Evolutionary conservation across 1,140 invertebrate genomes (phyloP), one percentile per base, ranked within the genome.

Genomic region (Danaus melanippus): DNA sequence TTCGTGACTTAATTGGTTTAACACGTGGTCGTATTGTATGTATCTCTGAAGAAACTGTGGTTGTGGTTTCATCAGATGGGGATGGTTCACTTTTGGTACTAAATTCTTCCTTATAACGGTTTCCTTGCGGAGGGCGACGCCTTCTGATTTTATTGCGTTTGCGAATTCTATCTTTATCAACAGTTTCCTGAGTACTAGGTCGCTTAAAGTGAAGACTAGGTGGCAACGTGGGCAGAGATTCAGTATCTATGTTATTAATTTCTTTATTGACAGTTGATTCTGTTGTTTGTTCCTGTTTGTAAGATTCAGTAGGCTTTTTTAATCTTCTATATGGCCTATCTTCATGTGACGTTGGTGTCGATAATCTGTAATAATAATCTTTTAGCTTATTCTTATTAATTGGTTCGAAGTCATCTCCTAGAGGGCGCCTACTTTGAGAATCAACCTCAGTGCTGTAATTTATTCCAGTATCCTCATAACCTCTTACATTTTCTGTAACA

Each of bases 131-230:
- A 59, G 70, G 87, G 40, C 85, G 77, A 17, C 87, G 76, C 62
- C 87, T 77, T 39, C 86, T 76, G 44, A 81, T 77, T 63, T 87
- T 87, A 44, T 79, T 86, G 44, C 82, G 64, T 64, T 87, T 88
- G 32, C 79, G 76, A 42, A 74, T 73, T 58, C 64, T 80, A 12
- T 84, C 79, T 58, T 85, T 84, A 12, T 86, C 82, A 32, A 69
- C 9, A 44, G 69, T 45, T 50, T 80, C 68, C 12, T 59, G 50
- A n/a, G 62, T 59, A 57, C 59, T 69, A 2, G 81, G 87, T n/a
- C 87, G 73, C 53, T 79, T 87, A 62, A 86, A 88, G 63, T 87
- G 82, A 58, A 73, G 76, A 56, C 76, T 83, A 8, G 87, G 86
- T 17, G 87, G 83, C 4, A 88, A 63, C 15, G 87, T 88, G 5